These are phyloP conservation scores for Epinotia demarniana DNA, from an alignment of 2,888 invertebrate species.

Conservation along the genomic window DNA sequence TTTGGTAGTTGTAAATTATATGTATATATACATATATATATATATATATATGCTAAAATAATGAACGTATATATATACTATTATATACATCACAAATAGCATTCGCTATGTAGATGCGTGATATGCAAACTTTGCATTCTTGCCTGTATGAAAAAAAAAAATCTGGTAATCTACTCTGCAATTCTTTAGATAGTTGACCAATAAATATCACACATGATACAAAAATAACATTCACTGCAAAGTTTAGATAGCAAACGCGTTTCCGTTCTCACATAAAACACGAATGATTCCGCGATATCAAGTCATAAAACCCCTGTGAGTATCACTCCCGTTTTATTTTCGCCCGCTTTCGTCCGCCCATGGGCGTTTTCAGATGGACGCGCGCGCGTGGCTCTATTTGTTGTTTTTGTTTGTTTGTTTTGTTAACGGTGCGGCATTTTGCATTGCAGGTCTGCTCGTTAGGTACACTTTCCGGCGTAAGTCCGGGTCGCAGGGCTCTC, in stretches of 20 bases:
- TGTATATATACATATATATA: too few relatives aligned
- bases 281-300: conserved; percentile 73
- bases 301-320: conserved; percentile 74
- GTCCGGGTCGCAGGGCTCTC: conserved; percentile 83
- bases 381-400: conserved; percentile 73
- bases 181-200: conserved; percentile 49
- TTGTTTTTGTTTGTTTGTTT: conserved; percentile 78
- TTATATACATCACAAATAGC: background rate
- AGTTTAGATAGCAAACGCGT: conserved; percentile 62
- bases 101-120: conserved; percentile 16
- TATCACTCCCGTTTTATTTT: conserved; percentile 72
- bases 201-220: conserved; percentile 62
- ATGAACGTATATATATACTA: background rate
- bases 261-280: conserved; percentile 70
- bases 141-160: background rate
- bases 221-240: conserved; percentile 57
- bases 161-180: background rate
- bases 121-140: conserved; percentile 4
- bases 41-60: too few relatives aligned
- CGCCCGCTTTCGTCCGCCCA: conserved; percentile 78
- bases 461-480: conserved; percentile 86
- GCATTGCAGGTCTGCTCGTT: conserved; percentile 86
- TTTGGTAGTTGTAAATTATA: too few relatives aligned
- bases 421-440: conserved; percentile 84
- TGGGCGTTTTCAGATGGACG: conserved; percentile 82